A percentile compares a stretch with the other conserved stretches of the same genome.
Conservation (phyloP, 2,888 invertebrate species). For the Ormyrus rosae region DNA sequence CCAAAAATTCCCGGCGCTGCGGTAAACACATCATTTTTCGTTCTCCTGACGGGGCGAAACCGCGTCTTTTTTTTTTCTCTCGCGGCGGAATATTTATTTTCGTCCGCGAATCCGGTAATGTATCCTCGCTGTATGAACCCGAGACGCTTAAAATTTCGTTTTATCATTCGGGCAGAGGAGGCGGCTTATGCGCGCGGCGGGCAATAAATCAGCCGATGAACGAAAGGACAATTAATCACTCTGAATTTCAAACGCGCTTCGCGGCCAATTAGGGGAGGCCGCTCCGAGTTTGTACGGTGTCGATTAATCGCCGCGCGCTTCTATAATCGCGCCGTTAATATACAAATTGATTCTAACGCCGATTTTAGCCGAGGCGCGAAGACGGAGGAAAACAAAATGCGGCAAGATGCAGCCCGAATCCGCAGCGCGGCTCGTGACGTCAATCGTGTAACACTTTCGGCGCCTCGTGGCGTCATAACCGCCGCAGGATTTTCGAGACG, state of each 20-base stretch:
- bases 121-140: too few relatives aligned
- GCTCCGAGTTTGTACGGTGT: too few relatives aligned
- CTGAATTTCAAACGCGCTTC: neutral
- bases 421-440: constrained; percentile 6
- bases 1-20: too few relatives aligned
- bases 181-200: neutral
- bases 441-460: constrained; percentile 29
- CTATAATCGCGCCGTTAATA: neutral
- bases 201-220: neutral
- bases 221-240: neutral
- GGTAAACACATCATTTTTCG: too few relatives aligned
- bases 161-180: too few relatives aligned
- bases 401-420: neutral
- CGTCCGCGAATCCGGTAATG: too few relatives aligned
- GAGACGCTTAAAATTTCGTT: too few relatives aligned
- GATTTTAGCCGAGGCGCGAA: neutral
- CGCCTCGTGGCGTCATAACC: neutral
- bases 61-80: too few relatives aligned
- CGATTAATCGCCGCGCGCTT: neutral
- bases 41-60: too few relatives aligned
- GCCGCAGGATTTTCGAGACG: neutral
- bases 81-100: too few relatives aligned
- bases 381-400: neutral
- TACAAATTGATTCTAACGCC: neutral
- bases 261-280: neutral